Conservation (phyloP, 1,140 invertebrate species). For the Leptopilina boulardi region DNA sequence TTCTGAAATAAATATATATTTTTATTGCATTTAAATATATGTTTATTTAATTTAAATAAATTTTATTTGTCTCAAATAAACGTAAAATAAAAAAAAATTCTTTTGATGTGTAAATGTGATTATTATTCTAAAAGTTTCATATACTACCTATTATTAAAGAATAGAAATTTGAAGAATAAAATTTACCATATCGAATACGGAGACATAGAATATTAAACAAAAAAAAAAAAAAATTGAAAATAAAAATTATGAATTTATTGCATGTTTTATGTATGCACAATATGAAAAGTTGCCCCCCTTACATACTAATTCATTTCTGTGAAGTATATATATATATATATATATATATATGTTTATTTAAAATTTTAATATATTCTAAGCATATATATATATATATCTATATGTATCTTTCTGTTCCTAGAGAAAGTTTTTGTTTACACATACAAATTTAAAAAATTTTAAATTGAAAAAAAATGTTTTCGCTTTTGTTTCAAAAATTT, state of each 20-base stretch:
- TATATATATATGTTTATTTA: constrained; percentile 8
- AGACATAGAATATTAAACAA: too few species aligned
- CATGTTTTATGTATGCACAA: background rate
- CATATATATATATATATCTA: too few species aligned
- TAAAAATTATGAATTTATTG: background rate
- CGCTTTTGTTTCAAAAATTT: background rate
- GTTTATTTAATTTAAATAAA: too few species aligned
- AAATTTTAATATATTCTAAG: constrained; percentile 1
- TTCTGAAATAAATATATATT: too few species aligned
- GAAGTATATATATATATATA: background rate
- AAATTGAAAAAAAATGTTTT: background rate
- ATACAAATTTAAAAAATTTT: background rate
- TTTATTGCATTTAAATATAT: too few species aligned
- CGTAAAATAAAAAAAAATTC: too few species aligned
- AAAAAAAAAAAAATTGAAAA: background rate
- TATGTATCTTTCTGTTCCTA: background rate
- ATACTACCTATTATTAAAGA: too few species aligned
- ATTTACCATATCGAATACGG: too few species aligned
- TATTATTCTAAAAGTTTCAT: too few species aligned
- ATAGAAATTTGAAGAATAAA: too few species aligned
- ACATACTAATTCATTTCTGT: background rate
- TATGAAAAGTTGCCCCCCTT: constrained; percentile 9
- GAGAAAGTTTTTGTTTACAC: constrained; percentile 13
- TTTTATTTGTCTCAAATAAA: too few species aligned
- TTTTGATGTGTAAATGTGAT: too few species aligned